Evolutionary conservation across 2,888 invertebrate species (phyloP).

Genomic region (Ectemnius lituratus): DNA sequence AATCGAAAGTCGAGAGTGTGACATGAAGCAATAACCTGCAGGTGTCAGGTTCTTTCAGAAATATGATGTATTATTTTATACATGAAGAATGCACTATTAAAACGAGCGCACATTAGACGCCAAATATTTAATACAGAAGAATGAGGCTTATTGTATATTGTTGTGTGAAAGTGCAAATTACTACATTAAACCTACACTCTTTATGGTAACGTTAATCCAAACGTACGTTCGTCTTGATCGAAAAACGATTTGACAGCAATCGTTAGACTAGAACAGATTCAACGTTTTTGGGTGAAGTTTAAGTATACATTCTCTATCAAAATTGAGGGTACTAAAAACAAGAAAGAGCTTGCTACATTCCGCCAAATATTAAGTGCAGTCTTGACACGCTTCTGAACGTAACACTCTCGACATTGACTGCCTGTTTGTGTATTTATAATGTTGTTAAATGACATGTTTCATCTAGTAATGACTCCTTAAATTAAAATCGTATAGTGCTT

Average conservation of each 20-base stretch:
- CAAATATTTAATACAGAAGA: slow-evolving; percentile 47
- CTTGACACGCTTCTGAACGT: slow-evolving; percentile 51
- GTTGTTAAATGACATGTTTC: slow-evolving; percentile 62
- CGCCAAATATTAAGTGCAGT: slow-evolving; percentile 41
- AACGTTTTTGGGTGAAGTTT: not conserved
- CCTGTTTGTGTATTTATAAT: slow-evolving; percentile 66
- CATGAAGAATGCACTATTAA: slow-evolving; percentile 42
- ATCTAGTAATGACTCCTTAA: slow-evolving; percentile 63
- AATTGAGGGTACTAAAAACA: slow-evolving; percentile 7
- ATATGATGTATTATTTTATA: slow-evolving; percentile 36
- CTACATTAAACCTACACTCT: not conserved
- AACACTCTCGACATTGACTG: slow-evolving; percentile 68
- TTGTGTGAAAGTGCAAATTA: slow-evolving; percentile 35
- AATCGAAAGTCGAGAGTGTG: slow-evolving; percentile 65
- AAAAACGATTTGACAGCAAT: not conserved
- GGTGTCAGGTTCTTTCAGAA: slow-evolving; percentile 40
- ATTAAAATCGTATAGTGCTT: slow-evolving; percentile 65
- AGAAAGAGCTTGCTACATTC: slow-evolving; percentile 56
- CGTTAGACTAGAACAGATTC: not conserved
- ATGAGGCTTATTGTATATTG: slow-evolving; percentile 42
- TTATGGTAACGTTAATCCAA: not conserved
- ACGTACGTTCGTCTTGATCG: not conserved
- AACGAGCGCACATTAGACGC: slow-evolving; percentile 39
- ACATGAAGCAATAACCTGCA: slow-evolving; percentile 53
- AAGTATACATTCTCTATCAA: not conserved